A percentile compares a stretch with the other conserved stretches of the same genome.
phyloP scores from a whole-genome alignment of 2,888 invertebrate genomes.

The Hydriomena furcata region DNA sequence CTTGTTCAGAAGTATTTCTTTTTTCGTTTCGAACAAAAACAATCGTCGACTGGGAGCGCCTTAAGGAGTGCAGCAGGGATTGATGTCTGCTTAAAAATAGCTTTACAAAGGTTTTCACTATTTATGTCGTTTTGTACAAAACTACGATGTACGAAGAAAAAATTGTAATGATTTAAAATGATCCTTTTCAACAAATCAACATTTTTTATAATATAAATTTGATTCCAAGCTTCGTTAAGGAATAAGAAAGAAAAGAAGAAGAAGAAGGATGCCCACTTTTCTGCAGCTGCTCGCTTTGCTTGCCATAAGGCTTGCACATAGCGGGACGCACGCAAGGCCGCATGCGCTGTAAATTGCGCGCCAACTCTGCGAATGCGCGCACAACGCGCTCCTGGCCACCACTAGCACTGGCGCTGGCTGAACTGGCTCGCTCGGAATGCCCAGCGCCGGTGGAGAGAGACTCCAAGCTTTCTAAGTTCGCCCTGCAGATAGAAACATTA shows the following conservation, averaged over 20 bases:
- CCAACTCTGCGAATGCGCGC: conserved; percentile 92
- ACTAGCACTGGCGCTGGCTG: conserved; percentile 82
- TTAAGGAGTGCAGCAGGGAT: too few species aligned
- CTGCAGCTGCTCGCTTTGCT: conserved; percentile 94
- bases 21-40: too few species aligned
- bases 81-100: too few species aligned
- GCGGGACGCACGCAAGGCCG: conserved; percentile 94
- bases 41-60: too few species aligned
- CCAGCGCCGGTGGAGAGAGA: conserved; percentile 80
- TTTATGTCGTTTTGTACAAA: too few species aligned
- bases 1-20: too few species aligned
- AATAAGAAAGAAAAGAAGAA: not conserved
- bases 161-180: too few species aligned
- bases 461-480: conserved; percentile 88
- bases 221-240: too few species aligned
- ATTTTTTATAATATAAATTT: too few species aligned
- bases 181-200: too few species aligned
- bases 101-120: too few species aligned
- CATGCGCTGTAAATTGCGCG: conserved; percentile 95
- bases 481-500: conserved; percentile 60
- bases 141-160: too few species aligned
- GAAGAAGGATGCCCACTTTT: conserved; percentile 84
- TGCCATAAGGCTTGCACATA: conserved; percentile 96
- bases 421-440: conserved; percentile 86
- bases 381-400: conserved; percentile 91